Conservation (phyloP, 1,140 invertebrate species). For the Aradophagus sp. region DNA sequence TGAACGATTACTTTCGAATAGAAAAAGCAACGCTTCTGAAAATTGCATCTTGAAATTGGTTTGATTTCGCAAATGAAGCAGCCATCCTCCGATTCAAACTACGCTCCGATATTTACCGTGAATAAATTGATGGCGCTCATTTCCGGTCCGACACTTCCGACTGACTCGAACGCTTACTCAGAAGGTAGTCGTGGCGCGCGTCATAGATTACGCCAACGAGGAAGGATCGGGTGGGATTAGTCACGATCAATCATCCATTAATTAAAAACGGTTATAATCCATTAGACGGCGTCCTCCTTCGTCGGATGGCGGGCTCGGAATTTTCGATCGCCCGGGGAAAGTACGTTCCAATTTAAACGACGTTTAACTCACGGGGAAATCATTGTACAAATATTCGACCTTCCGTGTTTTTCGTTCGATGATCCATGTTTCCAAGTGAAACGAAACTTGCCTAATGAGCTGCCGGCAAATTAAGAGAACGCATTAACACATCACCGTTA, state of each 20-base stretch:
- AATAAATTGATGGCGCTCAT: conserved; percentile 40
- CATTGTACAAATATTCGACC: no score
- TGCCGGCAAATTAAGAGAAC: no score
- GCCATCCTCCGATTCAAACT: conserved; percentile 7
- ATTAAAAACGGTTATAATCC: conserved; percentile 43
- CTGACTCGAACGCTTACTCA: conserved; percentile 37
- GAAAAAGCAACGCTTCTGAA: no score
- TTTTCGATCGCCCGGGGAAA: conserved; percentile 1
- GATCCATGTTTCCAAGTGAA: background rate
- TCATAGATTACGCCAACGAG: conserved; percentile 37
- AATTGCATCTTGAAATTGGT: background rate
- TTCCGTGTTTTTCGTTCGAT: no score
- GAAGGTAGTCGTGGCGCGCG: conserved; percentile 34
- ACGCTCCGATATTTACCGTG: conserved; percentile 16
- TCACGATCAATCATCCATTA: conserved; percentile 48
- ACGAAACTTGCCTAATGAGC: no score
- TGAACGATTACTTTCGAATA: no score
- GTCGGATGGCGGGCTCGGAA: conserved; percentile 1
- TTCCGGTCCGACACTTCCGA: conserved; percentile 42
- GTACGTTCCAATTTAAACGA: no score
- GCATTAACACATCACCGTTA: no score
- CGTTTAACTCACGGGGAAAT: no score
- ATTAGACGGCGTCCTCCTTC: conserved; percentile 19
- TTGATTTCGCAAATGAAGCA: conserved; percentile 14
- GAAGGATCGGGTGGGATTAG: conserved; percentile 35